Base-by-base conservation (phyloP, 2,113 vertebrate genomes). In the Chloebia gouldiae region DNA sequence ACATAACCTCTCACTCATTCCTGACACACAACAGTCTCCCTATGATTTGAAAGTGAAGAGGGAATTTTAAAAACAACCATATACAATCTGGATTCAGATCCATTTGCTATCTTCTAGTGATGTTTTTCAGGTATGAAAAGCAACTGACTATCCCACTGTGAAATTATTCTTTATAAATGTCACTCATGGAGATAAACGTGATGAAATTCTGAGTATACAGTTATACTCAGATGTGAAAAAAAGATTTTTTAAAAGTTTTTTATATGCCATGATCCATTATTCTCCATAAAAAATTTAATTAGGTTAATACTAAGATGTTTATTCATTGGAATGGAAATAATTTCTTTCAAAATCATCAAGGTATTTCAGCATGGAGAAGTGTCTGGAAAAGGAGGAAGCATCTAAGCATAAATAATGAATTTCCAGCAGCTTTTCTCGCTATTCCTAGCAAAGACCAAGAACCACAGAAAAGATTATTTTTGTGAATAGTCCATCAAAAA, bases 71-170 rank as follows among this genome's bases (percentile, higher is more conserved):
- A 65, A 94, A 84, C 72, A 27, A 85, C 47, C 54, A 51, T 37
- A 13, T 2, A 69, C 45, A 78, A 30, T 61, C 21, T 49, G 30
- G 57, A 44, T 86, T 86, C 83, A 81, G 25, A 49, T 60, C 13
- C 81, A 76, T 93, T 80, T 56, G 61, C 81, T 91, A 18, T 79
- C 51, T 90, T 87, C 78, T 88, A 95, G 95, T 63, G 86, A 96
- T 88, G 50, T 59, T 94, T 87, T 93, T 87, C 92, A 94, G 76
- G 50, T 91, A 90, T 64, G 78, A 94, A 94, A 86, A 97, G 87
- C 70, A 80, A n/a, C 47, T 77, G 61, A 86, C 56, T 94, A 68
- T 54, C 37, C 31, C 30, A 57, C 49, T 66, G 71, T 51, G 11
- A 47, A 87, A 68, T 40, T 83, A 33, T 44, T 90, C 27, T 79